A percentile compares a stretch with the other conserved stretches of the same genome.
These are phyloP conservation scores for Disparrhopalites patrizii DNA, from an alignment of 2,888 invertebrate genomes.

Conservation along the genomic window DNA sequence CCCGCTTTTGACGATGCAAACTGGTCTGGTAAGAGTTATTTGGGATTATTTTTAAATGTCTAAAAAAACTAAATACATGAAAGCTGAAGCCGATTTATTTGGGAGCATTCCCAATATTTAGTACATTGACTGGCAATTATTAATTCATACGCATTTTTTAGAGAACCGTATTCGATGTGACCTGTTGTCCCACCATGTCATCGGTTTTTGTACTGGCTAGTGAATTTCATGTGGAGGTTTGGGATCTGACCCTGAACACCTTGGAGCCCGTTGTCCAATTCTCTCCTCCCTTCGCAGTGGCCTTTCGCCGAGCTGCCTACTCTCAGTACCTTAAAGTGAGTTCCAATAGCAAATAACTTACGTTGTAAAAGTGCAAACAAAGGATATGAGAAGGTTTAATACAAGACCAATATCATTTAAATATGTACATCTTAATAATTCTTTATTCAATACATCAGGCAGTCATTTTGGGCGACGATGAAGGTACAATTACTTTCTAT, in stretches of 20 bases:
- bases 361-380: too few relatives aligned
- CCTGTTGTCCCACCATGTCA: constrained; percentile 71
- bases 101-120: not conserved
- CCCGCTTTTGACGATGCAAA: constrained; percentile 51
- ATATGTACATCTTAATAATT: too few relatives aligned
- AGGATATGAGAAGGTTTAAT: too few relatives aligned
- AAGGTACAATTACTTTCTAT: constrained; percentile 41
- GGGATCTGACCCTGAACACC: constrained; percentile 72
- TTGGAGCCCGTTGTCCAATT: constrained; percentile 58
- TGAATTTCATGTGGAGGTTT: constrained; percentile 65
- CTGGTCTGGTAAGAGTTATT: constrained; percentile 46
- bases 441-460: too few relatives aligned
- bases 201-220: constrained; percentile 68
- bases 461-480: constrained; percentile 45
- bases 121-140: not conserved
- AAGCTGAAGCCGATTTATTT: too few relatives aligned
- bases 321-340: constrained; percentile 39
- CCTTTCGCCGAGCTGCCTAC: constrained; percentile 39
- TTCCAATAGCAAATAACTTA: not conserved
- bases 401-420: too few relatives aligned
- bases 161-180: constrained; percentile 57
- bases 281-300: constrained; percentile 36
- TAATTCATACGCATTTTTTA: constrained; percentile 46
- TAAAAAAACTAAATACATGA: not conserved
- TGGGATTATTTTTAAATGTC: not conserved